Evolutionary conservation across 2,797 vertebrate species (phyloP).

Genomic region (Telmatherina bonti): DNA sequence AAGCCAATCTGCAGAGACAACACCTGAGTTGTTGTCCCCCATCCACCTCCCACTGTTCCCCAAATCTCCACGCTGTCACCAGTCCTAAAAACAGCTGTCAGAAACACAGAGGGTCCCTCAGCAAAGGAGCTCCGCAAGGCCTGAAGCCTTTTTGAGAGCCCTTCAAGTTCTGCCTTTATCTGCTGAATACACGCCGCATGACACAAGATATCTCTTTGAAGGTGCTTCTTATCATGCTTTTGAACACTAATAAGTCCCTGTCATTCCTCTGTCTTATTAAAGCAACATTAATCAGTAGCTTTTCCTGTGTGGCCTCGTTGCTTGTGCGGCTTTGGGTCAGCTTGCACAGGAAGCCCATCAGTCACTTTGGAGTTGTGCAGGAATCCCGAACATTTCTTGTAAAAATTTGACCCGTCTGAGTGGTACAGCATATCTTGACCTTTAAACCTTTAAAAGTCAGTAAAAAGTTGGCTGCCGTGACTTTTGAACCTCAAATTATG

Average conservation of each 20-base stretch:
- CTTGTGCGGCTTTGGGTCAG: conserved; percentile 3
- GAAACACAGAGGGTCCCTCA: conserved; percentile 6
- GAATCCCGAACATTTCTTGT: background rate
- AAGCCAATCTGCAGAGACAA: conserved; percentile 69
- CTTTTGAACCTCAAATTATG: background rate
- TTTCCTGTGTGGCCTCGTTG: conserved; percentile 9
- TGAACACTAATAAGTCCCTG: conserved; percentile 52
- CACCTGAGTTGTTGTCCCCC: conserved; percentile 70
- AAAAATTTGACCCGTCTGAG: background rate
- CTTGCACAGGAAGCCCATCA: background rate
- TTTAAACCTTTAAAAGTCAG: background rate
- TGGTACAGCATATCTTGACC: background rate
- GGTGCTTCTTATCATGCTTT: conserved; percentile 16
- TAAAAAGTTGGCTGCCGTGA: background rate
- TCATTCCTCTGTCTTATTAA: conserved; percentile 45
- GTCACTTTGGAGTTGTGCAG: background rate
- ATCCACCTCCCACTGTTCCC: background rate
- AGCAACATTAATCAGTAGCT: background rate
- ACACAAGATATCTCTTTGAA: conserved; percentile 28
- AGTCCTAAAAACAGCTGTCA: conserved; percentile 67
- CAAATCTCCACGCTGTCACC: conserved; percentile 64
- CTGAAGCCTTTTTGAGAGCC: conserved; percentile 13
- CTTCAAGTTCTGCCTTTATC: conserved; percentile 44
- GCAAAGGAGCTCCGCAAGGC: conserved; percentile 7
- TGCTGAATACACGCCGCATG: conserved; percentile 21